These are phyloP conservation scores for Melanotaenia duboulayi DNA, from an alignment of 2,113 vertebrate genomes.

Conservation along the genomic window DNA sequence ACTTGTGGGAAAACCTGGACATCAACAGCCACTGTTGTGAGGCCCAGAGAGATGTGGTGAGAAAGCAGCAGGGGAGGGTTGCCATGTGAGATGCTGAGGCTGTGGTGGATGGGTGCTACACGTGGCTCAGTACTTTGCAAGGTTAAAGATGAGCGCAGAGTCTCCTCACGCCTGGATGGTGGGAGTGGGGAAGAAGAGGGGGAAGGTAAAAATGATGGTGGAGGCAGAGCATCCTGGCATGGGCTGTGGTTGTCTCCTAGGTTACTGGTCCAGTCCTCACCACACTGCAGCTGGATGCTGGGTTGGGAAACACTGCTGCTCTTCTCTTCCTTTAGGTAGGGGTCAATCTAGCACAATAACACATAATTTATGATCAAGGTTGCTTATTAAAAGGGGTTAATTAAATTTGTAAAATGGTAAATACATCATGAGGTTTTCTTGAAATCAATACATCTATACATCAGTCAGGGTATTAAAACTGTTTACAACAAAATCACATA, in stretches of 20 bases:
- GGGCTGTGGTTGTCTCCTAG: constrained; percentile 65
- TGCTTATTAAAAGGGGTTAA: not conserved
- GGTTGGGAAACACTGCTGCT: constrained; percentile 62
- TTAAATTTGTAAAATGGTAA: not conserved
- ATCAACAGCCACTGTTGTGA: constrained; percentile 80
- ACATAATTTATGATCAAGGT: not conserved
- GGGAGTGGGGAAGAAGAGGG: constrained; percentile 52
- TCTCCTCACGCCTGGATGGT: constrained; percentile 57
- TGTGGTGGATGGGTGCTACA: constrained; percentile 75
- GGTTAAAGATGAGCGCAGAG: constrained; percentile 76
- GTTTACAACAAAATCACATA: no score
- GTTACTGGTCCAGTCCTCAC: constrained; percentile 75
- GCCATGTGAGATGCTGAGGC: constrained; percentile 77
- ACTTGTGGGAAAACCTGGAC: constrained; percentile 77
- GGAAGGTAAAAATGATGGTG: constrained; percentile 63
- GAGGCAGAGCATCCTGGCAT: constrained; percentile 66
- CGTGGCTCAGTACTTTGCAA: constrained; percentile 71
- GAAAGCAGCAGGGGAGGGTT: constrained; percentile 77
- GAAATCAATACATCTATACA: no score
- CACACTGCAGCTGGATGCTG: constrained; percentile 75
- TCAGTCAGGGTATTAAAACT: no score
- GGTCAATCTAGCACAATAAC: constrained; percentile 67
- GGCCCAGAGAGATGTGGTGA: constrained; percentile 80
- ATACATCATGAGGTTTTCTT: not conserved
- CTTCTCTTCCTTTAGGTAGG: constrained; percentile 69